phyloP scores from a whole-genome alignment of 2,113 vertebrate genomes.

The Grallaria varia region DNA sequence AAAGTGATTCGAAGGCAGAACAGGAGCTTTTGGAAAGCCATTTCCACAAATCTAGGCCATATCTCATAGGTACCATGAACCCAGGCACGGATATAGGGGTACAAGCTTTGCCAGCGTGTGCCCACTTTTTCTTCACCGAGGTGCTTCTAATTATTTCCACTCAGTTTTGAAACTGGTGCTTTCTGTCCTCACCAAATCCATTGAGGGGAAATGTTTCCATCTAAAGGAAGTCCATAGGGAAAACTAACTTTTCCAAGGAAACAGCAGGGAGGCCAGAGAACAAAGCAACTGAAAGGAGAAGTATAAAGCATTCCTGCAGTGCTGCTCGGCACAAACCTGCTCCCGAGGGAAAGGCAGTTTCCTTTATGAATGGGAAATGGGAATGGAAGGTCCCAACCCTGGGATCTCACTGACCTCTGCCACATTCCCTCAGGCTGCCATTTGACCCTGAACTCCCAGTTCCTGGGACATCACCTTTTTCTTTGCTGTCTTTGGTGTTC shows the following conservation, averaged over 20 bases:
- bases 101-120: neutral
- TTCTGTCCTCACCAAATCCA: neutral
- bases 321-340: neutral
- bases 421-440: neutral
- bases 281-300: neutral
- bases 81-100: neutral
- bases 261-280: neutral
- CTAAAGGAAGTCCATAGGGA: neutral
- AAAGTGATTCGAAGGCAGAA: neutral
- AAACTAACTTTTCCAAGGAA: slow-evolving; percentile 32
- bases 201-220: neutral
- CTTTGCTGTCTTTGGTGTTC: neutral
- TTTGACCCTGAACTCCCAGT: neutral
- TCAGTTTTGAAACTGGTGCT: neutral
- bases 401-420: rapidly evolving
- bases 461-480: neutral
- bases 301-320: neutral
- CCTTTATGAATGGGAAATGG: neutral
- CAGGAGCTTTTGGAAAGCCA: neutral
- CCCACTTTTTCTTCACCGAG: neutral
- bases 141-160: neutral
- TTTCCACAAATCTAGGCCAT: neutral
- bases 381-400: neutral
- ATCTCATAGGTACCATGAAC: neutral
- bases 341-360: neutral